phyloP scores from a whole-genome alignment of 2,797 vertebrate genomes.

The Chiloscyllium punctatum region DNA sequence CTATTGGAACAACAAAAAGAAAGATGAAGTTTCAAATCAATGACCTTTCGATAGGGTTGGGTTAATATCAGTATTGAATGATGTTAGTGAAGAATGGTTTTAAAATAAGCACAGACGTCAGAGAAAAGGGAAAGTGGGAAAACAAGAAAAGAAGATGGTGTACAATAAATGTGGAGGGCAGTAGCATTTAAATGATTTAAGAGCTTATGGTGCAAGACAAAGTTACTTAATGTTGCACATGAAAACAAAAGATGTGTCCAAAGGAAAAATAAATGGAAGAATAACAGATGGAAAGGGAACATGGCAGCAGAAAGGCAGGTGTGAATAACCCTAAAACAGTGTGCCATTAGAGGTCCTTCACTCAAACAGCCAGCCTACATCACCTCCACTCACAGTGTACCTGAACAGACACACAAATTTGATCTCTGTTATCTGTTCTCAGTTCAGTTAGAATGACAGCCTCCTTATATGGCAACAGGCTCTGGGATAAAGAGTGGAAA shows the following conservation, averaged over 20 bases:
- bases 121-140: neutral
- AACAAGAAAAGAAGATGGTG: neutral
- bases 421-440: neutral
- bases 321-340: neutral
- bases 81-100: neutral
- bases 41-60: neutral
- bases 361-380: neutral
- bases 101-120: neutral
- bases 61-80: neutral
- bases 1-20: neutral
- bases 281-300: neutral
- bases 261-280: neutral
- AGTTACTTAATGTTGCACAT: neutral
- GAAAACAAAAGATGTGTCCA: neutral
- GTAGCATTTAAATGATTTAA: neutral
- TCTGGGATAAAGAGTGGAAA: neutral
- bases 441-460: neutral
- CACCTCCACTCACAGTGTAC: neutral
- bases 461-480: neutral
- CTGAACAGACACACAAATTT: neutral
- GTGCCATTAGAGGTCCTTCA: neutral
- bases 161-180: neutral
- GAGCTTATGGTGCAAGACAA: neutral
- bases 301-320: neutral
- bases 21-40: neutral